Base-by-base conservation (phyloP, 2,113 vertebrate genomes). In the Microtus ochrogaster region DNA sequence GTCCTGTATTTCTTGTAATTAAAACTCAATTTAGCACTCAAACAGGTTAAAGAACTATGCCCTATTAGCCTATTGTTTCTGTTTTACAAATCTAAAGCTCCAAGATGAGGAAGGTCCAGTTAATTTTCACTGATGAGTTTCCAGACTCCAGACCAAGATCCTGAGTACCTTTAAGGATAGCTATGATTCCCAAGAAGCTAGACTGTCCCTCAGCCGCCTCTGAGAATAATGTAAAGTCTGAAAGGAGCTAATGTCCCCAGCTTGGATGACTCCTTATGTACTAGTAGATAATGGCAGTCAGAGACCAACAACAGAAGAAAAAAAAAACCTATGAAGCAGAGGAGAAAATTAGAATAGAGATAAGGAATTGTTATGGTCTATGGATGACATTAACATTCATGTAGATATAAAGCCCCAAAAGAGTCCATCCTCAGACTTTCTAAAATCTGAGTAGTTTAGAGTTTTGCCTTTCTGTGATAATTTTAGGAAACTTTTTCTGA, bases 401-500 rank as follows among this genome's bases (percentile, higher is more conserved):
- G 84, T 0, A 88, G 14, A 74, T 30, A 89, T 14, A 30, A 78
- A 24, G 44, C 3, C 91, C 5, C 90, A 58, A 49, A 94, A 41
- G 41, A 78, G 24, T 90, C 58, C 76, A 26, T 81, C 49, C 58
- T 68, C 26, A 90, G 33, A 93, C 13, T 70, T 96, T 24, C 55
- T 93, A 90, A 92, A 93, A 92, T 92, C 90, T 72, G 90, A 91
- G 63, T 73, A 95, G 63, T 92, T 97, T 83, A 89, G 68, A 74
- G 73, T 93, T 92, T 96, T 84, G 83, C 76, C n/a, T 91, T 94
- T 76, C 86, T 93, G 36, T 76, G 68, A 95, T 55, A n/a, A 95
- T 93, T 93, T 94, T 93, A 12, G 28, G n/a, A 87, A 91, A 52
- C 92, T 73, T 92, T 91, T 95, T 91, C 83, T 84, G 47, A 58